Base-by-base conservation (phyloP, 2,888 invertebrate genomes). In the Idaea biselata region DNA sequence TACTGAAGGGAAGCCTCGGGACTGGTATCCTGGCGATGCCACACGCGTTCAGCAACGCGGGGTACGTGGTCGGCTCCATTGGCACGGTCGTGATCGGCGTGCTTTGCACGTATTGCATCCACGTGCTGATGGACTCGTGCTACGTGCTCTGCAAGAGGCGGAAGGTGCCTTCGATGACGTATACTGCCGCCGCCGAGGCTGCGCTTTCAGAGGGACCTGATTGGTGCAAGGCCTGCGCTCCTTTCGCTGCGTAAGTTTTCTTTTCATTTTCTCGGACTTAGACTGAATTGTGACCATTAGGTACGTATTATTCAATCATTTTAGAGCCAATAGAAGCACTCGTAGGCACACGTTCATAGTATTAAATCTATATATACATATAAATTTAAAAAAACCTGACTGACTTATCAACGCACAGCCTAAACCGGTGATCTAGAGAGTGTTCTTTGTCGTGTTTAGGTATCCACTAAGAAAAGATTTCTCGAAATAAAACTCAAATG, bases 21-120 rank as follows among this genome's bases (percentile, higher is more conserved):
- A 98, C 98, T 0, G 98, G 98, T 6, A 97, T 98, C 73, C 91
- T 98, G 61, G 98, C 98, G 5, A 97, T 98, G 96, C 98, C 98
- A 0, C 94, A 95, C 71, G 98, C 98, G 0, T 96, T 98, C 81
- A 93, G 94, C 73, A 95, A 98, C 81, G 94, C 98, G 0, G 98
- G 98, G 1, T 95, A 97, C 73, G 90, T 95, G 63, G 94, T 98
- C 4, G 99, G 99, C 11, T 81, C 95, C 1, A 88, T 97, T 18
- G 97, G 97, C 7, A 96, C 99, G 0, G 84, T 97, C 14, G 76
- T 97, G 4, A 97, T 99, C 72, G 99, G 98, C 0, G 84, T 96
- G 25, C 94, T 99, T 53, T 98, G 98, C 88, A 97, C 98, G 4
- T 98, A 99, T 87, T 99, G 99, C 82, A 98, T 99, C 87, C 97